A percentile compares a stretch with the other conserved stretches of the same genome.
Evolutionary conservation across 2,888 invertebrate genomes (phyloP).

Genomic region (Nomada fucata): DNA sequence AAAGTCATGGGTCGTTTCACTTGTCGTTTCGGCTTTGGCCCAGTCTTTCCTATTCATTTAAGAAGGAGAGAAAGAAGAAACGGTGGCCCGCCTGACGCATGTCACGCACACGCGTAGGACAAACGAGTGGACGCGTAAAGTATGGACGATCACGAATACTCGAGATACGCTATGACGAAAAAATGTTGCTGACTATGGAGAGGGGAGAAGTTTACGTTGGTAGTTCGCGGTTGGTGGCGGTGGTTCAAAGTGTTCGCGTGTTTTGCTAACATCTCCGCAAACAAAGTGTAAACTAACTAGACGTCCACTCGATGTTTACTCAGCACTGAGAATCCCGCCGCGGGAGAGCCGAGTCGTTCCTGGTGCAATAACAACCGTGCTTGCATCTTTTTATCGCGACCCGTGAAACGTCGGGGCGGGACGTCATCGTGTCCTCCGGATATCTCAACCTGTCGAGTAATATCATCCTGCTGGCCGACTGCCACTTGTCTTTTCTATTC

Average conservation of each 20-base stretch:
- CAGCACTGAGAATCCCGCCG: slow-evolving; percentile 67
- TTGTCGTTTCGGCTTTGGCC: no score
- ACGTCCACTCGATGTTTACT: slow-evolving; percentile 79
- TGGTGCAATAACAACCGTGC: slow-evolving; percentile 60
- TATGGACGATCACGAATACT: slow-evolving; percentile 20
- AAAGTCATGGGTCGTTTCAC: no score
- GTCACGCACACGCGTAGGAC: slow-evolving; percentile 8
- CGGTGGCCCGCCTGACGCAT: slow-evolving; percentile 4
- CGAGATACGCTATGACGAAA: slow-evolving; percentile 31
- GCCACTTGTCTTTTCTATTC: no score
- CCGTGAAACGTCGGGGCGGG: slow-evolving; percentile 23
- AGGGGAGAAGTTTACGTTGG: slow-evolving; percentile 63
- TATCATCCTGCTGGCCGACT: slow-evolving; percentile 10
- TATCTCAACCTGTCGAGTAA: slow-evolving; percentile 49
- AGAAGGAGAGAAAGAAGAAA: no score
- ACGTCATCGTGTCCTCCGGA: slow-evolving; percentile 27
- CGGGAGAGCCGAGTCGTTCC: slow-evolving; percentile 53
- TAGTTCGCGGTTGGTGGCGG: slow-evolving; percentile 71
- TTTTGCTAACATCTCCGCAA: slow-evolving; percentile 82
- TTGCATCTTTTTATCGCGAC: slow-evolving; percentile 62
- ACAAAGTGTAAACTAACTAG: slow-evolving; percentile 83
- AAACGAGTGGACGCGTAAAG: not conserved
- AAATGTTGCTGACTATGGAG: slow-evolving; percentile 44
- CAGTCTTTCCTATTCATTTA: no score
- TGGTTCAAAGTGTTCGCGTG: slow-evolving; percentile 78